Evolutionary conservation across 2,797 vertebrate species (phyloP).

Genomic region (Malacoraja senta): DNA sequence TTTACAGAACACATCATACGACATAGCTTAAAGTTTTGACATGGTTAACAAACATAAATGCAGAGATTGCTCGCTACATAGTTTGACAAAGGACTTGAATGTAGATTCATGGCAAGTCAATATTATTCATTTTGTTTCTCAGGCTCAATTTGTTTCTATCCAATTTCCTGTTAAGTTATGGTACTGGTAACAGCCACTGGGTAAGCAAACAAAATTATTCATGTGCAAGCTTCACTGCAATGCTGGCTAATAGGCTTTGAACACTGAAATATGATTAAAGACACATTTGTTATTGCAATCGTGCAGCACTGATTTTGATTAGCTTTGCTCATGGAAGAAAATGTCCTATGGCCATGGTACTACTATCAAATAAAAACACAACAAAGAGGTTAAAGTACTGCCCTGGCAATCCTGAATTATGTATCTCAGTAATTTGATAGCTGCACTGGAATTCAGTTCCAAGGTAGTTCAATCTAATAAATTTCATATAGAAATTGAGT

Average conservation of each 20-base stretch:
- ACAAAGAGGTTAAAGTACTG: constrained; percentile 3
- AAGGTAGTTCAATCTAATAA: background rate
- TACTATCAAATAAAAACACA: background rate
- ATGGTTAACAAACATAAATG: background rate
- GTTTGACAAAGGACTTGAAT: background rate
- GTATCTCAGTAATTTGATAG: background rate
- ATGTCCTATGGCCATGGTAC: background rate
- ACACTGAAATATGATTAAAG: background rate
- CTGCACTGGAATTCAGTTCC: background rate
- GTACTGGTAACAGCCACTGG: background rate
- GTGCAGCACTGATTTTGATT: background rate
- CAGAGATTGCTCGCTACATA: background rate
- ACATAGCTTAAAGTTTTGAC: background rate
- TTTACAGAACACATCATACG: background rate
- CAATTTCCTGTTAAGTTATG: background rate
- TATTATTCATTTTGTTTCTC: background rate
- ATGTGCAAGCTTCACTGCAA: background rate
- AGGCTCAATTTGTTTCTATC: background rate
- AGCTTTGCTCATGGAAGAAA: background rate
- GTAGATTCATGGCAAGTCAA: background rate
- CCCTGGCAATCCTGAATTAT: background rate
- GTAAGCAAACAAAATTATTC: constrained; percentile 12
- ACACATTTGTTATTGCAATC: constrained; percentile 16
- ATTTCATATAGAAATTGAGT: background rate
- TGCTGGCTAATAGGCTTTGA: constrained; percentile 6